phyloP scores from a whole-genome alignment of 2,113 vertebrate species.

The Noturus placidus region DNA sequence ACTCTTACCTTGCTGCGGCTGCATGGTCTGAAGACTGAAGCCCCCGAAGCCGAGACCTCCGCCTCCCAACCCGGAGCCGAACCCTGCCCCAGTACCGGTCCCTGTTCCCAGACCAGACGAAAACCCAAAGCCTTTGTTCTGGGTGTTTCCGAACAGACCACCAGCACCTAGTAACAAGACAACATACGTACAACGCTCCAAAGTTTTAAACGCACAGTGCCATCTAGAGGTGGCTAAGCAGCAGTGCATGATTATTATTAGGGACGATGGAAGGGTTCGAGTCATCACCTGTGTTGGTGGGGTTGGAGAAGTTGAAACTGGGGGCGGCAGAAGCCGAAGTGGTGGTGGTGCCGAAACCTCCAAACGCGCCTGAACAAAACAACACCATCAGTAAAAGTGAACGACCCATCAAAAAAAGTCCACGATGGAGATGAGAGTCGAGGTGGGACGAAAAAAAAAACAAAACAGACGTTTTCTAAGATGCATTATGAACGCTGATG shows the following conservation, averaged over 20 bases:
- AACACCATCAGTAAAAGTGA: neutral
- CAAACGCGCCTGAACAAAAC: slow-evolving; percentile 79
- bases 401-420: neutral
- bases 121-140: slow-evolving; percentile 96
- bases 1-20: slow-evolving; percentile 72
- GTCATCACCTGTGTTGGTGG: slow-evolving; percentile 77
- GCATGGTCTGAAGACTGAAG: slow-evolving; percentile 83
- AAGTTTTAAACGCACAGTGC: neutral
- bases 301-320: slow-evolving; percentile 86
- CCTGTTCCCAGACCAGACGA: slow-evolving; percentile 82
- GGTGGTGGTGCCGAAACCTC: slow-evolving; percentile 87
- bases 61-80: slow-evolving; percentile 82
- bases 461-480: neutral
- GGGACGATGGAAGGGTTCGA: no score
- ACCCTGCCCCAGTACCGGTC: slow-evolving; percentile 76
- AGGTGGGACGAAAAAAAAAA: neutral
- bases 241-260: neutral
- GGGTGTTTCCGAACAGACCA: slow-evolving; percentile 86
- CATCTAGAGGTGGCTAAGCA: slow-evolving; percentile 42
- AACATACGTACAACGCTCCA: neutral
- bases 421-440: neutral
- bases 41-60: slow-evolving; percentile 83
- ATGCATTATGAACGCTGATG: neutral
- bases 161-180: neutral
- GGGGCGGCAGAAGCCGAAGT: slow-evolving; percentile 76